A percentile compares a stretch with the other conserved stretches of the same genome.
phyloP scores from a whole-genome alignment of 2,888 invertebrate genomes.

The Amiota minor region DNA sequence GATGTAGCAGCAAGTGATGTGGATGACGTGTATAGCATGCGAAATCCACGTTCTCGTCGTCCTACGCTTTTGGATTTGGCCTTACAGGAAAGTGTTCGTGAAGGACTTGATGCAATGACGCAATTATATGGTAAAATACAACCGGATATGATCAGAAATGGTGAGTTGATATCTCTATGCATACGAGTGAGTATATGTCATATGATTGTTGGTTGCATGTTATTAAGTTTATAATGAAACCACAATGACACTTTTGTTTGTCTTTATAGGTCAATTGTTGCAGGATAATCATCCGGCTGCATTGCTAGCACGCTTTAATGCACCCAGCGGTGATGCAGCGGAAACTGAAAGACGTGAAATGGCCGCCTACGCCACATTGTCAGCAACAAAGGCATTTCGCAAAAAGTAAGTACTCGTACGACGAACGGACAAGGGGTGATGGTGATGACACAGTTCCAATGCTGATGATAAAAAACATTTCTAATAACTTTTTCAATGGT shows the following conservation, averaged over 20 bases:
- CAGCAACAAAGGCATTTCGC: slow-evolving; percentile 72
- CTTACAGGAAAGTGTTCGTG: slow-evolving; percentile 69
- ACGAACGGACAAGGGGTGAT: no score
- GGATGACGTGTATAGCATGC: slow-evolving; percentile 6
- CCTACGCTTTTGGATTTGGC: slow-evolving; percentile 69
- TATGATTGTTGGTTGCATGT: background rate
- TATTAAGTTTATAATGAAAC: background rate
- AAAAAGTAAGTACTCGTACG: slow-evolving; percentile 69
- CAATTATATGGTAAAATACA: slow-evolving; percentile 70
- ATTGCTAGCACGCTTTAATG: slow-evolving; percentile 71
- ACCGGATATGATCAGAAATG: slow-evolving; percentile 71
- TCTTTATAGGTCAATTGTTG: slow-evolving; percentile 66
- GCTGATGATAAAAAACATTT: no score
- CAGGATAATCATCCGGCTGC: slow-evolving; percentile 72
- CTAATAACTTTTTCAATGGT: no score
- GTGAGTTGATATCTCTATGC: slow-evolving; percentile 50
- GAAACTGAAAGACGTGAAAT: slow-evolving; percentile 63
- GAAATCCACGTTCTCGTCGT: slow-evolving; percentile 56
- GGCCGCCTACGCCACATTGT: slow-evolving; percentile 72
- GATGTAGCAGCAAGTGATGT: slow-evolving; percentile 2
- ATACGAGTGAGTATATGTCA: background rate
- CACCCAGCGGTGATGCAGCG: slow-evolving; percentile 58
- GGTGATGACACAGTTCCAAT: no score
- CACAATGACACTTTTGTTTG: slow-evolving; percentile 5
- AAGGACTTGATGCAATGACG: slow-evolving; percentile 72